Evolutionary conservation across 2,888 invertebrate species (phyloP).

Genomic region (Nomada lathburiana): DNA sequence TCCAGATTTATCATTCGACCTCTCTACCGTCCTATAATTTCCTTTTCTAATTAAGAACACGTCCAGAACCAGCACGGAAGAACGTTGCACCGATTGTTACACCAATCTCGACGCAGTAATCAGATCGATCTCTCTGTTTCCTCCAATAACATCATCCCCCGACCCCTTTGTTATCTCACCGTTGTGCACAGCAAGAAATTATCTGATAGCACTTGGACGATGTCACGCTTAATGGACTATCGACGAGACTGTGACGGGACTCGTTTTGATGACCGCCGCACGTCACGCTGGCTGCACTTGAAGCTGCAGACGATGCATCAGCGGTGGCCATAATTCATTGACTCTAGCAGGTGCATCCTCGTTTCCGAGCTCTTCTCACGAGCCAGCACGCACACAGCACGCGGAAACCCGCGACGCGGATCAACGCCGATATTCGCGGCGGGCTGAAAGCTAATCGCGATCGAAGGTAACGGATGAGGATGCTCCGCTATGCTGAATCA

Average conservation of each 20-base stretch:
- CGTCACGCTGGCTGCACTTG: conserved; percentile 58
- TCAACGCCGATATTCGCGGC: conserved; percentile 60
- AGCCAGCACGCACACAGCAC: conserved; percentile 15
- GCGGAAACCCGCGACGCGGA: conserved; percentile 54
- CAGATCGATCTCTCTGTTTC: not conserved
- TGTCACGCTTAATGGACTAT: conserved; percentile 54
- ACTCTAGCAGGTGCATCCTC: conserved; percentile 52
- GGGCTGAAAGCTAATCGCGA: conserved; percentile 72
- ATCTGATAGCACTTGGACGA: conserved; percentile 35
- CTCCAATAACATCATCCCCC: not conserved
- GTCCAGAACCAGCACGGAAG: not conserved
- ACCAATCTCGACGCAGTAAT: not conserved
- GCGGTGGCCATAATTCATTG: conserved; percentile 68
- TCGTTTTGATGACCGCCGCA: conserved; percentile 52
- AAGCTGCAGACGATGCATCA: conserved; percentile 64
- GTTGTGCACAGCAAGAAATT: conserved; percentile 13
- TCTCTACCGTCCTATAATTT: conserved; percentile 14
- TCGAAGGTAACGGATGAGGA: conserved; percentile 74
- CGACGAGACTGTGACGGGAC: conserved; percentile 56
- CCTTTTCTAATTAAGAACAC: conserved; percentile 1
- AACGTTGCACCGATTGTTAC: too few species aligned
- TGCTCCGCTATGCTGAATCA: conserved; percentile 52
- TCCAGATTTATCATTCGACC: conserved; percentile 12
- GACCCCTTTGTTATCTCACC: too few species aligned
- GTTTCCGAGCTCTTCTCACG: conserved; percentile 46